These are phyloP conservation scores for Montipora capitata DNA, from an alignment of 92 coral and sea anemone species.

Conservation along the genomic window DNA sequence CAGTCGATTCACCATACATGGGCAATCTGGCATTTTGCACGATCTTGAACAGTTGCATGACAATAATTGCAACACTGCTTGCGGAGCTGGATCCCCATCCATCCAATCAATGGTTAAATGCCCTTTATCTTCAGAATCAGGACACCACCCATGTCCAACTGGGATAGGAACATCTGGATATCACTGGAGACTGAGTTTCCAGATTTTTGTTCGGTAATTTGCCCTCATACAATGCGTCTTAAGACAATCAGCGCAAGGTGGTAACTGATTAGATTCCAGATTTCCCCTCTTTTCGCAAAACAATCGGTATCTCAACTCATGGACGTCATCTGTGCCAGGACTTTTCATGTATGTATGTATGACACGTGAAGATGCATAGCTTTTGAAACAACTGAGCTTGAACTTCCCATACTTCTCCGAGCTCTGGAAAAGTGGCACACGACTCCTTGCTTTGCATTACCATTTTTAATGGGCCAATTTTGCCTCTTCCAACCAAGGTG, in stretches of 20 bases:
- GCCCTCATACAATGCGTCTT: conserved; percentile 38
- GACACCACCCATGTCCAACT: conserved; percentile 33
- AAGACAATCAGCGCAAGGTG: conserved; percentile 50
- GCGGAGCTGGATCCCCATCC: conserved; percentile 19
- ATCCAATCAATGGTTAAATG: conserved; percentile 32
- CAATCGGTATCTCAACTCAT: conserved; percentile 64
- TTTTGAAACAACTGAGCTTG: conserved; percentile 18
- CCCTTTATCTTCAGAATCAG: neutral
- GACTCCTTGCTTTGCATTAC: conserved; percentile 17
- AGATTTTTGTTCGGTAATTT: conserved; percentile 58
- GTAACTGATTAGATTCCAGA: conserved; percentile 57
- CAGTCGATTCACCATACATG: neutral
- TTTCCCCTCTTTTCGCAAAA: conserved; percentile 46
- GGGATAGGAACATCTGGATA: conserved; percentile 13
- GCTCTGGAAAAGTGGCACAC: conserved; percentile 40
- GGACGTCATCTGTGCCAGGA: conserved; percentile 41
- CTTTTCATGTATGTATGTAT: too few relatives aligned
- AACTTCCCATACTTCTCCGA: conserved; percentile 45
- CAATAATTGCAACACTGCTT: conserved; percentile 25
- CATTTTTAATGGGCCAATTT: conserved; percentile 38
- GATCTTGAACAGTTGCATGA: conserved; percentile 31
- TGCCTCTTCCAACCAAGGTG: conserved; percentile 64
- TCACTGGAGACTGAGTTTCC: conserved; percentile 48
- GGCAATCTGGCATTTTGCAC: neutral
- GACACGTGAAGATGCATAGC: too few relatives aligned